Conservation (phyloP, 2,113 vertebrate genomes). For the Syngnathus floridae region DNA sequence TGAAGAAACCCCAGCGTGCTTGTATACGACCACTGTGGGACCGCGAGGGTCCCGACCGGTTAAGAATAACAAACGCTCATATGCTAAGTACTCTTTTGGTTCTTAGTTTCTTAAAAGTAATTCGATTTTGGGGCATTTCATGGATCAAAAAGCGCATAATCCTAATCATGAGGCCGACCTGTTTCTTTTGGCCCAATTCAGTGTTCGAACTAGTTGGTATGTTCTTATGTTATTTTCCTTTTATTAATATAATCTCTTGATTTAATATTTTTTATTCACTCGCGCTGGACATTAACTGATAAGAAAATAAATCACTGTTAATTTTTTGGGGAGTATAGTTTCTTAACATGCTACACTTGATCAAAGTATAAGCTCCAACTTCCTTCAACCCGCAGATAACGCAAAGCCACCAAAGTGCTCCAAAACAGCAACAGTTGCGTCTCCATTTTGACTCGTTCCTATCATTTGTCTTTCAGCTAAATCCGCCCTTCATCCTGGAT, state of each 20-base stretch:
- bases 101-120: slow-evolving; percentile 67
- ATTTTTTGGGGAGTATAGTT: background rate
- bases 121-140: slow-evolving; percentile 57
- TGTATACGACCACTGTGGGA: slow-evolving; percentile 70
- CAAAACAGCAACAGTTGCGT: slow-evolving; percentile 3
- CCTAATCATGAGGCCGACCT: background rate
- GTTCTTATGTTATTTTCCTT: too few relatives aligned
- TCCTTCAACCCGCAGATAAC: background rate
- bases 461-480: slow-evolving; percentile 19
- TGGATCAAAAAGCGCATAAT: slow-evolving; percentile 27
- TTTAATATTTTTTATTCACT: too few relatives aligned
- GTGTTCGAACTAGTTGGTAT: background rate
- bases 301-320: too few relatives aligned
- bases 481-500: slow-evolving; percentile 27
- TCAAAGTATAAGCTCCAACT: background rate
- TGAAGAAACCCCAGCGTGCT: slow-evolving; percentile 64
- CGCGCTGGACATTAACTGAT: too few relatives aligned
- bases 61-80: slow-evolving; percentile 71
- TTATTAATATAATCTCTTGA: too few relatives aligned
- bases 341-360: background rate
- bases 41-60: slow-evolving; percentile 62
- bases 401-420: slow-evolving; percentile 6
- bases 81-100: slow-evolving; percentile 68
- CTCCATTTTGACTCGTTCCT: slow-evolving; percentile 20
- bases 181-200: background rate